Base-by-base conservation (phyloP, 2,113 vertebrate genomes). In the Progne subis region DNA sequence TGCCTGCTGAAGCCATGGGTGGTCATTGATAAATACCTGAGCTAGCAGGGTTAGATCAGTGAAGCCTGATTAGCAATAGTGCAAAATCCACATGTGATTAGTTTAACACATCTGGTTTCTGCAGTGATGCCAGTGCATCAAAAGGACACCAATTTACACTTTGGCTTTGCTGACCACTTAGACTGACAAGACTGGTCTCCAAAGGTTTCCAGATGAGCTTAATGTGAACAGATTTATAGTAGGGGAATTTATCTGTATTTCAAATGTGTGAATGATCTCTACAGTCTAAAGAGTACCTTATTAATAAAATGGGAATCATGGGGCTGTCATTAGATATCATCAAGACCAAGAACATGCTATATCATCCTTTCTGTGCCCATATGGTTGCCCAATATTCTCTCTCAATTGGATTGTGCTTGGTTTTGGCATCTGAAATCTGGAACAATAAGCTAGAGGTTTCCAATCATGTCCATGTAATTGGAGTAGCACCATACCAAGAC, bases 391-490 rank as follows among this genome's bases (percentile, higher is more conserved):
- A 92, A 11, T 88, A 95, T 90, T 82, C 56, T 88, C 34, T 61
- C 34, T 75, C 60, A 75, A 71, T 93, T 93, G 92, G 72, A 64
- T 19, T 84, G 72, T 90, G 26, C 57, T 93, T 88, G 61, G 69
- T 82, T 95, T 97, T 94, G 86, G 94, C 95, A 81, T 90, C 92
- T 91, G 81, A 95, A 84, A 76, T 94, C 94, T 95, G 86, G 94
- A 97, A 92, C 94, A 97, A 90, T 94, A 96, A 94, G 90, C 96
- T 94, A 97, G 92, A 82, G 92, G 96, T 90, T 94, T 97, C 96
- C 91, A 94, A 82, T 96, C 82, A 74, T 95, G 95, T 94, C 97
- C 91, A 69, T 96, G 94, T 92, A 92, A 90, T 83, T 97, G 93
- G 64, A 97, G 79, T 69, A 97, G 93, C 69, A 97, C 95, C 75